Percentiles rank a stretch among this genome's conserved stretches.
These are phyloP conservation scores for Adineta ricciae DNA, from an alignment of 2,888 invertebrate genomes.

Conservation along the genomic window DNA sequence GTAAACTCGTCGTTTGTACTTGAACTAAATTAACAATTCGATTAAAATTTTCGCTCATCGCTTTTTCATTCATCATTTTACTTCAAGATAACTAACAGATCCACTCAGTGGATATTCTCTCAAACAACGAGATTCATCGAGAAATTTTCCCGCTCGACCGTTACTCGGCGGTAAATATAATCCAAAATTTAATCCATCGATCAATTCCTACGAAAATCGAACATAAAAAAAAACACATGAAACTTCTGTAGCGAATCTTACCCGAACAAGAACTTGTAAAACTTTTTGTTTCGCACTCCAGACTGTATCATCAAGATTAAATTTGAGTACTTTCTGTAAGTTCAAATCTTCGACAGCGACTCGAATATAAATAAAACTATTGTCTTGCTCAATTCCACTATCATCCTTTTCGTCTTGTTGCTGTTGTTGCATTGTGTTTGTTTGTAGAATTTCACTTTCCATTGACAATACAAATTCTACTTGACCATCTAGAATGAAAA, in stretches of 20 bases:
- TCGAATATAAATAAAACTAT: constrained; percentile 18
- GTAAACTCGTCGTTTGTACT: constrained; percentile 94
- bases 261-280: background rate
- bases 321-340: constrained; percentile 31
- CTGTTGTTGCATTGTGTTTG: too few relatives aligned
- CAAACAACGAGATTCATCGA: constrained; percentile 88
- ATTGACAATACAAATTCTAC: background rate
- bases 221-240: background rate
- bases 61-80: constrained; percentile 52
- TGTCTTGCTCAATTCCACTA: constrained; percentile 18
- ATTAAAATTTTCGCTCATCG: background rate
- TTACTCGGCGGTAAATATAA: constrained; percentile 93
- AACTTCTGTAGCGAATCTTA: too few relatives aligned
- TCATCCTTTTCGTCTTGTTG: constrained; percentile 19
- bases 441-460: background rate
- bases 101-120: constrained; percentile 97
- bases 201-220: constrained; percentile 19
- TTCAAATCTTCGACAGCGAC: background rate
- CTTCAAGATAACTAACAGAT: constrained; percentile 92
- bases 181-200: constrained; percentile 97
- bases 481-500: too few relatives aligned
- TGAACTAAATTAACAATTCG: constrained; percentile 60
- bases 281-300: constrained; percentile 30
- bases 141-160: constrained; percentile 93
- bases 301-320: constrained; percentile 27